Percentiles rank a stretch among this genome's conserved stretches.
Evolutionary conservation across 2,113 vertebrate species (phyloP).

Genomic region (Nerophis ophidion): DNA sequence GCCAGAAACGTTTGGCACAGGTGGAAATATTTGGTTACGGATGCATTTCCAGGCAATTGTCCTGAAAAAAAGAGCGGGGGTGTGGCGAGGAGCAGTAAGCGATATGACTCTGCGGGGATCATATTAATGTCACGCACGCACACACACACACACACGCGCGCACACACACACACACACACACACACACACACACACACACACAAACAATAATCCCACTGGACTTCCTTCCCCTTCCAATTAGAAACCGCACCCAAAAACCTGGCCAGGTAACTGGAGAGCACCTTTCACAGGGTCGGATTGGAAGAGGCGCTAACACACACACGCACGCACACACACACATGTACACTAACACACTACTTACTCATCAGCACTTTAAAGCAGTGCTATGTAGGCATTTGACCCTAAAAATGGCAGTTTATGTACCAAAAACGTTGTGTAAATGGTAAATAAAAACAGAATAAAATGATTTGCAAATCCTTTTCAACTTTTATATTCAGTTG

Average conservation of each 20-base stretch:
- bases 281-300: constrained; percentile 67
- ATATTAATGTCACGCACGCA: constrained; percentile 64
- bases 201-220: constrained; percentile 66
- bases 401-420: no score
- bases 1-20: constrained; percentile 46
- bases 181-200: constrained; percentile 31
- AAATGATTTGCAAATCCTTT: no score
- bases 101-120: constrained; percentile 69
- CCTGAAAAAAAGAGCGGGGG: constrained; percentile 46
- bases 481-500: no score
- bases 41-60: constrained; percentile 72
- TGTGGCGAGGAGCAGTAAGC: constrained; percentile 64
- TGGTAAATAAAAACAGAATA: no score
- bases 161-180: constrained; percentile 42
- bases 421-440: no score
- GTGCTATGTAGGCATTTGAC: not conserved
- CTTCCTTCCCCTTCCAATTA: constrained; percentile 70
- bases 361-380: not conserved
- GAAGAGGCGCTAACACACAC: constrained; percentile 53
- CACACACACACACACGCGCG: constrained; percentile 36
- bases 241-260: constrained; percentile 64
- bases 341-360: no score
- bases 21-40: constrained; percentile 68
- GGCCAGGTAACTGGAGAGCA: constrained; percentile 68
- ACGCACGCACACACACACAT: not conserved